phyloP scores from a whole-genome alignment of 2,888 invertebrate species.

The Crocallis elinguaria region DNA sequence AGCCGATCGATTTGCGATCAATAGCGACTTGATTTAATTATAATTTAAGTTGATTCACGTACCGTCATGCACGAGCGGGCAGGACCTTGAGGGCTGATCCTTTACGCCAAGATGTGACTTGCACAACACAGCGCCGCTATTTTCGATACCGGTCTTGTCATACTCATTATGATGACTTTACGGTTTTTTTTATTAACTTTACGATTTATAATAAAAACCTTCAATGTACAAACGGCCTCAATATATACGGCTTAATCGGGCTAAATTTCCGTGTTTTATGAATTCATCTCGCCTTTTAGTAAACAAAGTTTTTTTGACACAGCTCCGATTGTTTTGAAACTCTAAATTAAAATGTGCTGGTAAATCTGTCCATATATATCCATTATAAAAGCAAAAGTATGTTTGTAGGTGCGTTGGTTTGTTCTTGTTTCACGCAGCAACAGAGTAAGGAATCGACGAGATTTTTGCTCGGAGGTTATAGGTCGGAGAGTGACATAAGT shows the following conservation, averaged over 20 bases:
- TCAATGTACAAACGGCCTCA: conserved; percentile 30
- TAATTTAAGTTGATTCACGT: conserved; percentile 65
- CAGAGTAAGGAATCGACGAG: no score
- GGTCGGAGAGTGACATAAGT: no score
- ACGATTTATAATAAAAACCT: conserved; percentile 45
- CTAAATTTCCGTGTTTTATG: conserved; percentile 30
- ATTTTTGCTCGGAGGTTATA: no score
- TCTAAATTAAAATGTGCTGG: no score
- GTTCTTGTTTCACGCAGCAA: no score
- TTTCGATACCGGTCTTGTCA: conserved; percentile 56
- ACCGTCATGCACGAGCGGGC: conserved; percentile 68
- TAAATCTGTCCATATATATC: no score
- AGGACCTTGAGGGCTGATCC: conserved; percentile 73
- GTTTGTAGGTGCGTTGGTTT: no score
- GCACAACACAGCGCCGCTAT: conserved; percentile 71
- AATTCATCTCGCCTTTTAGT: conserved; percentile 15
- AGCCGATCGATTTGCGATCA: conserved; percentile 42
- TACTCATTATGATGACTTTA: conserved; percentile 50
- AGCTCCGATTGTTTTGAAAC: not conserved
- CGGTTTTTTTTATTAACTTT: conserved; percentile 47
- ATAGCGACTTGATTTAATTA: conserved; percentile 52
- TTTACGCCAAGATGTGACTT: conserved; percentile 75
- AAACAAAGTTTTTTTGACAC: conserved; percentile 1
- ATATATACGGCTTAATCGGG: conserved; percentile 20
- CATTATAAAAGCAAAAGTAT: no score